Base-by-base conservation (phyloP, 1,140 invertebrate genomes). In the Brevipalpus yothersi region DNA sequence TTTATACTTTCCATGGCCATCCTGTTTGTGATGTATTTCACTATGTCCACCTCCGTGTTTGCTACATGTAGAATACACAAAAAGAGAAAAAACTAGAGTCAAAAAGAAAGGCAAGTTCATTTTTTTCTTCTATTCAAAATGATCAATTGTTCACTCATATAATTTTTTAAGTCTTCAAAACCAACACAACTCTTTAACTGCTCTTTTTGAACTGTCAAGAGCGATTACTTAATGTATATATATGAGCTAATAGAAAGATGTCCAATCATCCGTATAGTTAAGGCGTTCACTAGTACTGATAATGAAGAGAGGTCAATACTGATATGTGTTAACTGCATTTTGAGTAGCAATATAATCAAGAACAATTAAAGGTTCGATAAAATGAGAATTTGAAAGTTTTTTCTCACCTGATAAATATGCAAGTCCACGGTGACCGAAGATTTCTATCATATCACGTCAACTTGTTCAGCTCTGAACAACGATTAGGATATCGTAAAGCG, bases 401-500 rank as follows among this genome's bases (percentile, higher is more conserved):
- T 51, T 51, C n/a, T 17, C 49, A 17, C 49, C 21, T n/a, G 49
- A 51, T 19, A 51, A 9, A n/a, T 51, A 9, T n/a, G 21, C 10
- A 17, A n/a, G 10, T 19, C 21, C 21, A n/a, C 10, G n/a, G n/a
- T 51, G n/a, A 51, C 21, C n/a, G n/a, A n/a, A 19, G n/a, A 10
- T 19, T 51, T 45, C n/a, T 45, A 45, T 45, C 43, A 45, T 19
- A 19, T 51, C 10, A 51, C 9, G 49, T 19, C 17, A 45, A 45
- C 43, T 51, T 51, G n/a, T 51, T 51, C 12, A 51, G 49, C 49
- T 51, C 49, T 19, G 49, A 55, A 15, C 15, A 21, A 15, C 45
- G 53, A 40, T 63, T 40, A 5, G 59, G 62, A 59, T 63, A 63
- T 40, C 56, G 41, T 19, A 53, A 39, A 66, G 83, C 82, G 70